Evolutionary conservation across 2,797 vertebrate genomes (phyloP), one percentile per base, ranked within the genome.

Genomic region (Sebastes elongatus): DNA sequence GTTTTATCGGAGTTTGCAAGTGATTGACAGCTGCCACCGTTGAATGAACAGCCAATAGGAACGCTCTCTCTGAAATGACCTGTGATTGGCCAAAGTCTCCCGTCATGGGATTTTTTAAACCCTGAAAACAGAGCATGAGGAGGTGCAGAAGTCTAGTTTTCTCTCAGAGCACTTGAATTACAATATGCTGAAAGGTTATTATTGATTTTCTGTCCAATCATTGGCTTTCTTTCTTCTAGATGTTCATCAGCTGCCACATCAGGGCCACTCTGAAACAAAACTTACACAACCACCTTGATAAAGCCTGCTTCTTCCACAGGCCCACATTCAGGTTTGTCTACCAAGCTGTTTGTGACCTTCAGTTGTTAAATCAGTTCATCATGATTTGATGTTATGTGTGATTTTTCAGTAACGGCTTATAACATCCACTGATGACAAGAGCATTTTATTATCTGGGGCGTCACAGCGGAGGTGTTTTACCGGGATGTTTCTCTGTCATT

Each of bases 161-260:
- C 35, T 38, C 35, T 38, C 11, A 13, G 35, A 38, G 1, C 11
- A 38, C 35, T 13, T 38, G 4, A 38, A 38, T 13, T 38, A 38
- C 35, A 38, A 38, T 38, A 38, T 14, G 35, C 11, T 35, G 0
- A 35, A 35, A 35, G 35, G 0, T 38, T 0, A 38, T 38, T 38
- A 38, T 38, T 0, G 35, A 35, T 35, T 35, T 35, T 35, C 35
- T 35, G 0, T 35, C 1, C 35, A 35, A 35, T 35, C 35, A 35
- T 1, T 28, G 5, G 6, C 16, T 76, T 46, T 63, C 38, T 63
- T 52, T 52, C 3, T 20, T 64, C 22, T 63, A 94, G 91, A 76
- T 94, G 67, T 94, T 93, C 78, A 91, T 93, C 76, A 91, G 71
- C 53, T 95, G 94, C 63, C 86, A 89, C 60, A 83, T 93, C 0